phyloP scores from a whole-genome alignment of 2,113 vertebrate species.

The Crotalus horridus region DNA sequence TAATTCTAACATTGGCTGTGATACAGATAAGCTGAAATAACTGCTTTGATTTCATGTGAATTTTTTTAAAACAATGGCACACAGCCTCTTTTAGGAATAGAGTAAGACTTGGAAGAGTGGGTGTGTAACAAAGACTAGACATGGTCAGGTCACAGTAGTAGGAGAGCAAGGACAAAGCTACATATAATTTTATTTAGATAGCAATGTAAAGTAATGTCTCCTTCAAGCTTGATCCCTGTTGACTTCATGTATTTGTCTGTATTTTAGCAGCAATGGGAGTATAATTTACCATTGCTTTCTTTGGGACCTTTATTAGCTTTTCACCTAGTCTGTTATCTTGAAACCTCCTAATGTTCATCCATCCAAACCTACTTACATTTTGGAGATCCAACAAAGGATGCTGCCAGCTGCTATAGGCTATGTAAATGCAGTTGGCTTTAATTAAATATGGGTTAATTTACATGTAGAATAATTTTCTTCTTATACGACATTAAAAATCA shows the following conservation, averaged over 20 bases:
- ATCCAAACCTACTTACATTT: background rate
- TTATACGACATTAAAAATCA: background rate
- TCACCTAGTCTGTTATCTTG: background rate
- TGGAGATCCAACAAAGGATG: background rate
- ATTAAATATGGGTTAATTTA: background rate
- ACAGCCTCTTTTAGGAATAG: background rate
- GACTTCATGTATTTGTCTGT: background rate
- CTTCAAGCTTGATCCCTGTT: background rate
- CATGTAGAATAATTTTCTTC: background rate
- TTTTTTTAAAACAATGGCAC: background rate
- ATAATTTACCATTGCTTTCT: background rate
- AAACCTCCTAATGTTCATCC: background rate
- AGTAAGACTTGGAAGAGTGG: background rate
- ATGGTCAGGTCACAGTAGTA: background rate
- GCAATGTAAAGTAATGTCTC: background rate
- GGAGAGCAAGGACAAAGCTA: background rate
- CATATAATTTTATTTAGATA: background rate
- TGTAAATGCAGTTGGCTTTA: background rate
- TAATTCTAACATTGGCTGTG: background rate
- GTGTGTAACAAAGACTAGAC: background rate
- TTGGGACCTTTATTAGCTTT: background rate
- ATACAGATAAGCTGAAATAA: background rate
- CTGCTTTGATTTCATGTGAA: background rate
- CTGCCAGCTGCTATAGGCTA: background rate
- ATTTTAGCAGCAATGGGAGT: background rate